phyloP scores from a whole-genome alignment of 2,113 vertebrate species.

The Siphamia tubifer region DNA sequence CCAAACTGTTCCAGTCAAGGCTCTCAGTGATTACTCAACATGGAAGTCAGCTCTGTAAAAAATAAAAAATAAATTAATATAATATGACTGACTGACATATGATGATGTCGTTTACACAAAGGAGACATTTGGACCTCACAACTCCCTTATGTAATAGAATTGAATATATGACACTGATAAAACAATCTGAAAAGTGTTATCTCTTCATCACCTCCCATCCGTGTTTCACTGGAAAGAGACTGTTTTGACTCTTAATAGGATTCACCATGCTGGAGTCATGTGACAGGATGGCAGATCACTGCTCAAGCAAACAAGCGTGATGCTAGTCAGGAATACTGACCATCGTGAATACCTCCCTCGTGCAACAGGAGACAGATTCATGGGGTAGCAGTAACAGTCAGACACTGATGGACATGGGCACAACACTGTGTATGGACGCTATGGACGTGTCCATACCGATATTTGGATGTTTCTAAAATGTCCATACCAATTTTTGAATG shows the following conservation, averaged over 20 bases:
- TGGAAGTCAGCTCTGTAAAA: not conserved
- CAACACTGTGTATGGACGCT: too few species aligned
- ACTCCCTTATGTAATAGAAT: not conserved
- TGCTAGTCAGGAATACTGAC: conserved; percentile 20
- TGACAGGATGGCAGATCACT: conserved; percentile 44
- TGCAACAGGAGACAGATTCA: conserved; percentile 3
- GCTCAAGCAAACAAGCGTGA: conserved; percentile 35
- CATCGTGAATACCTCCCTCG: not conserved
- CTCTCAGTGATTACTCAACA: not conserved
- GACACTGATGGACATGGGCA: not conserved
- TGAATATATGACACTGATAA: not conserved
- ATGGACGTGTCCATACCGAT: too few species aligned
- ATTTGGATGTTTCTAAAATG: too few species aligned
- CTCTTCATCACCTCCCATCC: not conserved
- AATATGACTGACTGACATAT: too few species aligned
- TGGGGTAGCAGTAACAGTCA: not conserved
- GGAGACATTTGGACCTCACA: too few species aligned
- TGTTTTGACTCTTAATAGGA: conserved; percentile 31
- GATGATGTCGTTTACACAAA: too few species aligned
- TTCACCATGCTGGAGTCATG: conserved; percentile 34
- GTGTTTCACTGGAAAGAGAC: not conserved
- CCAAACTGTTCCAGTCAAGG: not conserved
- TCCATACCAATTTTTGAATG: too few species aligned
- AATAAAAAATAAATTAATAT: too few species aligned
- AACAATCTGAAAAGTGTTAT: not conserved